Evolutionary conservation across 2,797 vertebrate species (phyloP).

Genomic region (Phalloptychus januarius): DNA sequence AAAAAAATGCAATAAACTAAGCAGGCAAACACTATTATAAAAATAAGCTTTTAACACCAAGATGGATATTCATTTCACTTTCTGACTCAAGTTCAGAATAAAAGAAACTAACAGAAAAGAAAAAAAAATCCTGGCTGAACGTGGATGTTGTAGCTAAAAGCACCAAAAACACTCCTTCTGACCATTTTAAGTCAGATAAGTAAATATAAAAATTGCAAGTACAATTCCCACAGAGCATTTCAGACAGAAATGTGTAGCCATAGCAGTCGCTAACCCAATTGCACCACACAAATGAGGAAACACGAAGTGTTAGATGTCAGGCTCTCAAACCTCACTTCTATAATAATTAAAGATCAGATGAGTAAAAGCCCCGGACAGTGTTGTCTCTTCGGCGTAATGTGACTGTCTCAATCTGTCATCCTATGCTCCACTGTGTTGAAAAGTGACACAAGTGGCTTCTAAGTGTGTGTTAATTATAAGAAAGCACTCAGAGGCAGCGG

Average conservation of each 20-base stretch:
- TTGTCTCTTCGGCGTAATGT: conserved; percentile 11
- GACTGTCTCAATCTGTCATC: conserved; percentile 34
- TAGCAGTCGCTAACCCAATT: not conserved
- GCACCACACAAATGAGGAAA: not conserved
- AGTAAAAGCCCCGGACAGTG: not conserved
- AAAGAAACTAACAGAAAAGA: not conserved
- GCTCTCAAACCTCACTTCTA: not conserved
- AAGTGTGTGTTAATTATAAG: conserved; percentile 48
- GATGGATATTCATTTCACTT: not conserved
- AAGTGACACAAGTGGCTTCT: not conserved
- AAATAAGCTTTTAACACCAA: not conserved
- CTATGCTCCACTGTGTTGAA: not conserved
- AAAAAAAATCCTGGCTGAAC: not conserved
- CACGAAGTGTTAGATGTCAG: not conserved
- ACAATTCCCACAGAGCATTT: not conserved
- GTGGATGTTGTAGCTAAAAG: not conserved
- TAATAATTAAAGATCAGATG: not conserved
- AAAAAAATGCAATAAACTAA: not conserved
- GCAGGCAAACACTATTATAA: not conserved
- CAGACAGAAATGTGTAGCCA: not conserved
- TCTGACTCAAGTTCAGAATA: not conserved
- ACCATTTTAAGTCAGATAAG: not conserved
- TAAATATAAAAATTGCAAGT: not conserved
- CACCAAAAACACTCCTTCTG: not conserved
- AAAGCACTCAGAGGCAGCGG: conserved; percentile 44